Percentiles rank a stretch among this genome's conserved stretches.
Conservation (phyloP, 2,113 vertebrate species). For the Datnioides undecimradiatus region DNA sequence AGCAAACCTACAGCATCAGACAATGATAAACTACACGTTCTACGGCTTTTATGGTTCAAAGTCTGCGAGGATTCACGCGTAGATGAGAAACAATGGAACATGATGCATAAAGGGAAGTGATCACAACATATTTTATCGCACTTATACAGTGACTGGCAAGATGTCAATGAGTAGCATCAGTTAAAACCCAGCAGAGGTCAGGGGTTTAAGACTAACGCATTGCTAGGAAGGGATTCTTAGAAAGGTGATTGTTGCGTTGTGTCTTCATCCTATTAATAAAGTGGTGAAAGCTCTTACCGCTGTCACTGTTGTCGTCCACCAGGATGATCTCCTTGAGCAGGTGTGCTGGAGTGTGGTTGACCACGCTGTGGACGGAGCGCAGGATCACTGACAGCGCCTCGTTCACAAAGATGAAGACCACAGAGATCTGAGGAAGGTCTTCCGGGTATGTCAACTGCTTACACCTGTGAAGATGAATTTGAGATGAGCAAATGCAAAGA, state of each 20-base stretch:
- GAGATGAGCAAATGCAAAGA: neutral
- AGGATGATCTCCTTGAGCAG: slow-evolving; percentile 97
- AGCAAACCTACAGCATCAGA: slow-evolving; percentile 26
- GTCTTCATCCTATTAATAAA: neutral
- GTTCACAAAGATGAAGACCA: slow-evolving; percentile 98
- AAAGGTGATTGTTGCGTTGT: too few relatives aligned
- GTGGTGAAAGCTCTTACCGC: slow-evolving; percentile 82
- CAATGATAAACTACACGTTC: slow-evolving; percentile 20
- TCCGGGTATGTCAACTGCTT: slow-evolving; percentile 88
- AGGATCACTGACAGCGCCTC: slow-evolving; percentile 97
- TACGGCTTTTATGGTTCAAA: slow-evolving; percentile 8
- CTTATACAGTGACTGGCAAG: neutral
- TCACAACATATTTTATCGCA: neutral
- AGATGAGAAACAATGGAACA: neutral
- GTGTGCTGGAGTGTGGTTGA: slow-evolving; percentile 95
- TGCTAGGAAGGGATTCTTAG: neutral
- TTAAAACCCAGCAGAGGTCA: neutral
- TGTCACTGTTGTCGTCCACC: slow-evolving; percentile 98
- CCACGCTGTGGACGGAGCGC: slow-evolving; percentile 96
- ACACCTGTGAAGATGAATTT: slow-evolving; percentile 84
- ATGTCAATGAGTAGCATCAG: neutral
- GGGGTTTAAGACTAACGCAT: neutral
- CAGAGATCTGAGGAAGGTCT: slow-evolving; percentile 94
- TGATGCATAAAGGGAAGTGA: slow-evolving; percentile 10
- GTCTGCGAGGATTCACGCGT: neutral